Percentiles rank a stretch among this genome's conserved stretches.
These are phyloP conservation scores for Eptesicus fuscus DNA, from an alignment of 2,113 vertebrate species.

Conservation along the genomic window DNA sequence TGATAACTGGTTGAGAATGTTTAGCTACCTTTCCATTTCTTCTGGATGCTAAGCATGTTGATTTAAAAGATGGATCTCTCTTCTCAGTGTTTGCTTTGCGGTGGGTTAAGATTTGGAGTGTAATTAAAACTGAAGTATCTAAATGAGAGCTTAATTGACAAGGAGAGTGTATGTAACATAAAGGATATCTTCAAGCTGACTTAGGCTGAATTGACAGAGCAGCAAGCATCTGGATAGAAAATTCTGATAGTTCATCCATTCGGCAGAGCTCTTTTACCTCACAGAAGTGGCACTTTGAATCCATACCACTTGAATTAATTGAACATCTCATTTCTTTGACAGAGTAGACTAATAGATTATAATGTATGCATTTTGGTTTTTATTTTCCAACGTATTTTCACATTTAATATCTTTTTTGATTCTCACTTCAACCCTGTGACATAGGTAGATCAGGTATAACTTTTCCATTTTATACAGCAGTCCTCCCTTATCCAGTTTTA, in stretches of 20 bases:
- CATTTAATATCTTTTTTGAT: neutral
- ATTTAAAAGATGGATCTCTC: neutral
- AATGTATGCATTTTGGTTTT: neutral
- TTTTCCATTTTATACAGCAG: neutral
- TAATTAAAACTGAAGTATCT: neutral
- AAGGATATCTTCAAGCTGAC: neutral
- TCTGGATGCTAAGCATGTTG: neutral
- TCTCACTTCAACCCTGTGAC: neutral
- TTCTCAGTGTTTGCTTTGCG: neutral
- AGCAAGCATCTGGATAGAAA: neutral
- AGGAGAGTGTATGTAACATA: neutral
- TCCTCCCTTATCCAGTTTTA: neutral
- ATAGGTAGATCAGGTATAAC: neutral
- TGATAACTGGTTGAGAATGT: neutral
- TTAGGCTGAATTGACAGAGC: neutral
- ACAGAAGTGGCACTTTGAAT: neutral
- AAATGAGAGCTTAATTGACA: neutral
- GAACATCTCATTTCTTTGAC: neutral
- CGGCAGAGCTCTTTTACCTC: neutral
- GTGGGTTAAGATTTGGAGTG: neutral
- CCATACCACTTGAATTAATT: neutral
- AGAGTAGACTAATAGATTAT: neutral
- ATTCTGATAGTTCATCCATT: neutral
- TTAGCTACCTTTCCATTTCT: conserved; percentile 17
- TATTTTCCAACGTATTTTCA: neutral